phyloP scores from a whole-genome alignment of 1,140 invertebrate genomes.

The Bombus pascuorum region DNA sequence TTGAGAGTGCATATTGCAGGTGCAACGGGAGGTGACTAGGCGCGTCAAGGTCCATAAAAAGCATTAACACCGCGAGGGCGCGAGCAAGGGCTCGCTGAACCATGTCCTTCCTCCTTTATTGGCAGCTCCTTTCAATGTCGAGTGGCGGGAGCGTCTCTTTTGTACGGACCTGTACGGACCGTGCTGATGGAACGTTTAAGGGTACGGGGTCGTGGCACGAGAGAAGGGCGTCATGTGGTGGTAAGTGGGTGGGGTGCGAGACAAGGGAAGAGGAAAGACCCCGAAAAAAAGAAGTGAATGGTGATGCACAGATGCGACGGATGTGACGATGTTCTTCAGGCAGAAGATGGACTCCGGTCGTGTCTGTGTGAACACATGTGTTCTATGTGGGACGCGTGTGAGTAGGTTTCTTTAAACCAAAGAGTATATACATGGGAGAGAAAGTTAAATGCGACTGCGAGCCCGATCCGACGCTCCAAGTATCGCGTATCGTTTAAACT shows the following conservation, averaged over 20 bases:
- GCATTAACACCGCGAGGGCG: slow-evolving; percentile 37
- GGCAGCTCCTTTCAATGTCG: slow-evolving; percentile 37
- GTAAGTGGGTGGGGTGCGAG: slow-evolving; percentile 56
- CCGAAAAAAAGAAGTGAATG: slow-evolving; percentile 66
- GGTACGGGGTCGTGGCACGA: slow-evolving; percentile 40
- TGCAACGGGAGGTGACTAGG: slow-evolving; percentile 16
- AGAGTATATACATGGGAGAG: not conserved
- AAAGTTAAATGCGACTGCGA: slow-evolving; percentile 47
- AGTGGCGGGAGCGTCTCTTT: slow-evolving; percentile 45
- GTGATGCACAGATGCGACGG: slow-evolving; percentile 80
- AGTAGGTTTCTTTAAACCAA: not conserved
- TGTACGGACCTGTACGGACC: slow-evolving; percentile 46
- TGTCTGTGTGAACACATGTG: slow-evolving; percentile 4
- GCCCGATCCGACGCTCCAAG: slow-evolving; percentile 14
- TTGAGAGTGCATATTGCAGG: slow-evolving; percentile 44
- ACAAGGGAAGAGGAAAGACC: slow-evolving; percentile 40
- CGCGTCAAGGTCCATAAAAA: slow-evolving; percentile 5
- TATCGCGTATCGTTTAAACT: not conserved
- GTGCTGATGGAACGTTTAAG: slow-evolving; percentile 55
- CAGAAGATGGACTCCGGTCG: slow-evolving; percentile 43
- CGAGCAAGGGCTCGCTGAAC: slow-evolving; percentile 19
- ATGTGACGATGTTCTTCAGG: slow-evolving; percentile 70
- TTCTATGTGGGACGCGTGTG: not conserved
- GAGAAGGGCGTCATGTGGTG: slow-evolving; percentile 63
- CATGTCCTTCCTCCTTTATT: slow-evolving; percentile 38